Conservation (phyloP, 2,113 vertebrate species). For the Ahaetulla prasina region DNA sequence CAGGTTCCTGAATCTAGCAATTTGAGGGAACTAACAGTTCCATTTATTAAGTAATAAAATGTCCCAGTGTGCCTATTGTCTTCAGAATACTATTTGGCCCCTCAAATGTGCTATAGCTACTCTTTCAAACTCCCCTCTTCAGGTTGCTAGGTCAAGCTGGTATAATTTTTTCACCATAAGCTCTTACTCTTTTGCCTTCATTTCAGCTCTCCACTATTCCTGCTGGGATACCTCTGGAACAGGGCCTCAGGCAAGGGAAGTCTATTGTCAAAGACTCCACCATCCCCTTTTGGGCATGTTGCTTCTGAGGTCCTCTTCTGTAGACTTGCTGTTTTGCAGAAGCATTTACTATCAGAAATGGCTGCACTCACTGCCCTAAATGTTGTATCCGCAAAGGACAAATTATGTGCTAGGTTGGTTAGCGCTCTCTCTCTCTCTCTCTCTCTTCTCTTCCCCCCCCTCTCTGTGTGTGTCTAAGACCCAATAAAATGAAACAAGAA, state of each 20-base stretch:
- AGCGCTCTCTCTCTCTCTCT: no score
- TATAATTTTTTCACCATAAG: not conserved
- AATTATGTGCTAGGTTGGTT: not conserved
- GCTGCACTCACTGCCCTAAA: not conserved
- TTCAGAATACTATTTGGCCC: not conserved
- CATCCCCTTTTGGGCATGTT: not conserved
- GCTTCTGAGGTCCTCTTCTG: not conserved
- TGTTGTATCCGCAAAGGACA: not conserved
- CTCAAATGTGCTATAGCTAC: not conserved
- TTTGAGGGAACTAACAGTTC: not conserved
- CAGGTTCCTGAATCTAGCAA: not conserved
- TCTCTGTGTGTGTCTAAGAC: no score
- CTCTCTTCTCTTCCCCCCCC: no score
- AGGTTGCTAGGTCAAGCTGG: not conserved
- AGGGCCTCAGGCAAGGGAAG: not conserved
- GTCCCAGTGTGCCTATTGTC: not conserved
- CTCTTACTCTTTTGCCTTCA: not conserved
- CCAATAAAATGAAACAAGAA: not conserved
- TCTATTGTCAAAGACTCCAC: not conserved
- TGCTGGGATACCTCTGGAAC: not conserved
- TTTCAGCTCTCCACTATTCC: not conserved
- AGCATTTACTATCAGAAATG: not conserved
- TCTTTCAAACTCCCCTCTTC: not conserved
- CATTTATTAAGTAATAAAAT: not conserved
- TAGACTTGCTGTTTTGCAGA: not conserved